phyloP scores from a whole-genome alignment of 1,140 invertebrate species.

The Heliconius congener region DNA sequence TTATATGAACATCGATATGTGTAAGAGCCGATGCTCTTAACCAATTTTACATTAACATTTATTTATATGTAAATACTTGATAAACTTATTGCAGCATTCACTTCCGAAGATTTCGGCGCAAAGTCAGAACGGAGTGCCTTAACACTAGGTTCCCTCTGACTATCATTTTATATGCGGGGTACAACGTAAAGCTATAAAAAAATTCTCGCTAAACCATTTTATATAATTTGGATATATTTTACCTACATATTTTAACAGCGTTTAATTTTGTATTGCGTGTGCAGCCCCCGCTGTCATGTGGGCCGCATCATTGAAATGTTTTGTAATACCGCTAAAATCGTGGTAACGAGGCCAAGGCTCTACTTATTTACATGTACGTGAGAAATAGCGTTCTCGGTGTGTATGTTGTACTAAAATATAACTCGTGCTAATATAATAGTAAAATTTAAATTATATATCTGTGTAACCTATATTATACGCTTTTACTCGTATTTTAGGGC shows the following conservation, averaged over 20 bases:
- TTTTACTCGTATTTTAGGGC: no score
- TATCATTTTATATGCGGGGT: no score
- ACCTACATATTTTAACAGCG: not conserved
- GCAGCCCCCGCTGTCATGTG: constrained; percentile 45
- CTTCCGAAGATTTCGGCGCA: no score
- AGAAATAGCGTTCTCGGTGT: constrained; percentile 67
- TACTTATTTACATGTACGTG: constrained; percentile 76
- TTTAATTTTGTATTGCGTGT: constrained; percentile 31
- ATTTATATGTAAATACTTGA: no score
- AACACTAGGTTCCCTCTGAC: no score
- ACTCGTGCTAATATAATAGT: not conserved
- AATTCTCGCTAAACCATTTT: not conserved
- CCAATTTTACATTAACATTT: no score
- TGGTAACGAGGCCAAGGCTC: constrained; percentile 76
- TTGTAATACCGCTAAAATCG: constrained; percentile 77
- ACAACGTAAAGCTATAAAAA: no score
- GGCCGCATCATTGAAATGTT: constrained; percentile 66
- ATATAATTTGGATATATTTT: not conserved
- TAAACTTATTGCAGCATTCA: no score
- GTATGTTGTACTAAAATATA: constrained; percentile 37
- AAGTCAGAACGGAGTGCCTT: no score
- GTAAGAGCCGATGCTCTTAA: no score
- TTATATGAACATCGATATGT: no score
- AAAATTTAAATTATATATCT: not conserved
- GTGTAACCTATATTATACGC: not conserved